These are phyloP conservation scores for Aulostomus chinensis DNA, from an alignment of 2,797 vertebrate species.

Conservation along the genomic window DNA sequence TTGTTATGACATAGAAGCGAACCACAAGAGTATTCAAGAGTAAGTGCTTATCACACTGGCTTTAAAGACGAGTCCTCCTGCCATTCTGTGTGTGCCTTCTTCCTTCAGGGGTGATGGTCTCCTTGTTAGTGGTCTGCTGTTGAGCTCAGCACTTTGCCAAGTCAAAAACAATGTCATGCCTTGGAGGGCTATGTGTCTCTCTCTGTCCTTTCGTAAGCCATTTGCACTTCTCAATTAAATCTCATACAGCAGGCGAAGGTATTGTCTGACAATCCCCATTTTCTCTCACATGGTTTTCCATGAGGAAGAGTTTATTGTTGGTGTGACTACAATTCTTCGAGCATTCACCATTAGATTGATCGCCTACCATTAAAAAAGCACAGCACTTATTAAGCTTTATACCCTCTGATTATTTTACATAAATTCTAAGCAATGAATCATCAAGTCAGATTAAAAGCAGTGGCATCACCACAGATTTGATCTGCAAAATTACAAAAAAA, in stretches of 20 bases:
- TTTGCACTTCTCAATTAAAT: conserved; percentile 69
- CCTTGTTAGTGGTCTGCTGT: conserved; percentile 75
- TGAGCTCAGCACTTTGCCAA: conserved; percentile 80
- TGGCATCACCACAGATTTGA: too few species aligned
- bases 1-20: conserved; percentile 47
- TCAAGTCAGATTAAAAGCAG: too few species aligned
- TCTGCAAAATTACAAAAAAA: too few species aligned
- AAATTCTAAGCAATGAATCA: too few species aligned
- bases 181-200: conserved; percentile 64
- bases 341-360: too few species aligned
- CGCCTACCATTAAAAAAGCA: too few species aligned
- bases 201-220: conserved; percentile 59
- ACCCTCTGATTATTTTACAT: too few species aligned
- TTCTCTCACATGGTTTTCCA: too few species aligned
- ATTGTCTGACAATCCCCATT: too few species aligned
- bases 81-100: conserved; percentile 58
- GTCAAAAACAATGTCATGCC: conserved; percentile 80
- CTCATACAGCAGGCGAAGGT: conserved; percentile 49
- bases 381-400: too few species aligned
- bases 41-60: conserved; percentile 41
- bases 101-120: conserved; percentile 70
- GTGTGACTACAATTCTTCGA: too few species aligned
- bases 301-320: too few species aligned
- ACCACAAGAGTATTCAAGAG: conserved; percentile 42
- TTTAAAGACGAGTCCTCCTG: conserved; percentile 61